Percentiles rank a stretch among this genome's conserved stretches.
These are phyloP conservation scores for Drosophila santomea DNA, from an alignment of 1,140 invertebrate genomes.

Conservation along the genomic window DNA sequence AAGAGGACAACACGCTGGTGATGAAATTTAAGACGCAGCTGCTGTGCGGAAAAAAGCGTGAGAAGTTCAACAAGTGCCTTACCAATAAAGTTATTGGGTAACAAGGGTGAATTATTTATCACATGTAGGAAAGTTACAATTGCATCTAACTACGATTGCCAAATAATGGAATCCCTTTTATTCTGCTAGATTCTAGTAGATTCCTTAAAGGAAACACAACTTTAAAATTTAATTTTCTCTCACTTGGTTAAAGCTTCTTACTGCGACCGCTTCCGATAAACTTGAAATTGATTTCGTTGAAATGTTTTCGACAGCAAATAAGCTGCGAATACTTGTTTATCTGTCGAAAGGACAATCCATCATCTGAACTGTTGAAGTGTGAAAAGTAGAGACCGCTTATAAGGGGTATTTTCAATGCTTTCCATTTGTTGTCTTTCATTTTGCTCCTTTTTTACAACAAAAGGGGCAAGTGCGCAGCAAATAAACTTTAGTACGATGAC, in stretches of 20 bases:
- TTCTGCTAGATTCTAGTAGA: no score
- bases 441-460: constrained; percentile 18
- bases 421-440: constrained; percentile 10
- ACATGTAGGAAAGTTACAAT: neutral
- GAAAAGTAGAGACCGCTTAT: constrained; percentile 13
- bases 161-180: neutral
- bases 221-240: no score
- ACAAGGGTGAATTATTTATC: neutral
- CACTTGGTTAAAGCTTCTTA: neutral
- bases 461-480: constrained; percentile 44
- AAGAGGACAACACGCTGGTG: constrained; percentile 3
- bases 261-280: neutral
- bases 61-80: neutral
- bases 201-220: no score
- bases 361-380: constrained; percentile 24
- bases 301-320: constrained; percentile 30
- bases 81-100: neutral
- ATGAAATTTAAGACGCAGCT: constrained; percentile 3
- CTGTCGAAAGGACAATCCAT: constrained; percentile 32
- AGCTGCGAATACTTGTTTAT: constrained; percentile 13
- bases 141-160: neutral
- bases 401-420: constrained; percentile 15
- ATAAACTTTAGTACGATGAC: constrained; percentile 59
- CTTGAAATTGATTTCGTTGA: constrained; percentile 23
- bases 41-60: neutral